phyloP scores from a whole-genome alignment of 1,140 invertebrate species.

The Archivesica marissinica region DNA sequence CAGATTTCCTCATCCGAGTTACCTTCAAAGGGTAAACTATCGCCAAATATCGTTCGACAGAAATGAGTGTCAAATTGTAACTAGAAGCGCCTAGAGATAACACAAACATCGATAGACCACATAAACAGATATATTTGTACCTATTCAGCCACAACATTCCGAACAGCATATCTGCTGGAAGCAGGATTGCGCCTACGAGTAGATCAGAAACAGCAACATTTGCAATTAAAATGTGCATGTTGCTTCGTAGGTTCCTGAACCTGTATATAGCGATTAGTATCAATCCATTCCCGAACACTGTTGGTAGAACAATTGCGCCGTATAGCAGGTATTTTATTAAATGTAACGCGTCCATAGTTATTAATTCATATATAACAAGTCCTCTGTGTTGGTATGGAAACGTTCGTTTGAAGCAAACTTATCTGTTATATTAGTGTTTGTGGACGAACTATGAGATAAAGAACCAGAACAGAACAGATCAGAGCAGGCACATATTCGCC shows the following conservation, averaged over 20 bases:
- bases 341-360: background rate
- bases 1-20: background rate
- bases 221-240: slow-evolving; percentile 22
- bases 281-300: slow-evolving; percentile 1
- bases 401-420: too few species aligned
- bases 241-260: background rate
- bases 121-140: background rate
- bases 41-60: background rate
- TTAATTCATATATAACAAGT: too few species aligned
- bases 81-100: background rate
- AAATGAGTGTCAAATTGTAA: background rate
- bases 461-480: too few species aligned
- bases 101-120: background rate
- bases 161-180: background rate
- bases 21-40: background rate
- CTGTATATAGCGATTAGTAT: background rate
- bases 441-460: too few species aligned
- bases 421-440: too few species aligned
- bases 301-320: background rate
- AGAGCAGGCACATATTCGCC: too few species aligned
- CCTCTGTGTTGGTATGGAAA: too few species aligned
- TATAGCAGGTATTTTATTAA: background rate
- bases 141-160: background rate
- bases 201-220: slow-evolving; percentile 11
- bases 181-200: background rate